These are phyloP conservation scores for Forpus xanthops DNA, from an alignment of 2,797 vertebrate species.

Conservation along the genomic window DNA sequence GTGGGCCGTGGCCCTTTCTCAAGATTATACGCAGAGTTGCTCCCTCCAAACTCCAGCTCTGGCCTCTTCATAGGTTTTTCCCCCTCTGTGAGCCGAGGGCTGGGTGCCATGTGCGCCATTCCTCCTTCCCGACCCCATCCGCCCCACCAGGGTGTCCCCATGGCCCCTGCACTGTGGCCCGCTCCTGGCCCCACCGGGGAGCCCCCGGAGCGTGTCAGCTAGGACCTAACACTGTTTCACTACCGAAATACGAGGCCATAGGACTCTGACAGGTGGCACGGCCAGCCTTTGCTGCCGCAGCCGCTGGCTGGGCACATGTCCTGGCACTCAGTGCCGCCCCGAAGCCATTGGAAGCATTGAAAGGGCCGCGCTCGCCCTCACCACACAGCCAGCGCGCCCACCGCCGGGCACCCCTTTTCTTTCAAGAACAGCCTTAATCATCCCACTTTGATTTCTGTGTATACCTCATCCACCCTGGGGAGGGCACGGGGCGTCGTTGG, in stretches of 20 bases:
- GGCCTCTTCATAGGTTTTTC: constrained; percentile 88
- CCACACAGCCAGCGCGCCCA: constrained; percentile 74
- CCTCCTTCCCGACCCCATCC: constrained; percentile 88
- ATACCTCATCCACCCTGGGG: constrained; percentile 86
- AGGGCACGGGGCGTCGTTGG: not conserved
- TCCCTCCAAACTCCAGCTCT: constrained; percentile 61
- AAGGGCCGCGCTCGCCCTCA: constrained; percentile 73
- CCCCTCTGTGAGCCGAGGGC: constrained; percentile 72
- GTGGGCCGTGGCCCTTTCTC: constrained; percentile 60
- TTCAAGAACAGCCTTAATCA: constrained; percentile 93
- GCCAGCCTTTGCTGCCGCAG: constrained; percentile 56
- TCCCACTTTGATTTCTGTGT: constrained; percentile 87
- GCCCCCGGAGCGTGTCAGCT: constrained; percentile 75
- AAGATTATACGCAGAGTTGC: constrained; percentile 83
- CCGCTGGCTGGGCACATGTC: constrained; percentile 71
- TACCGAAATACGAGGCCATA: constrained; percentile 85
- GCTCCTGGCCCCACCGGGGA: constrained; percentile 26
- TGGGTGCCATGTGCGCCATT: constrained; percentile 74
- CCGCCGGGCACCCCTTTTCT: constrained; percentile 80
- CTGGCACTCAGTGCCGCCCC: constrained; percentile 84
- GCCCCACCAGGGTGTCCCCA: constrained; percentile 76
- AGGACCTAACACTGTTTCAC: constrained; percentile 97
- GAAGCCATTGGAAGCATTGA: constrained; percentile 79
- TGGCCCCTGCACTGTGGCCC: constrained; percentile 54
- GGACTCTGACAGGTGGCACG: constrained; percentile 78